phyloP scores from a whole-genome alignment of 2,888 invertebrate genomes.

The Tachystola acroxantha region DNA sequence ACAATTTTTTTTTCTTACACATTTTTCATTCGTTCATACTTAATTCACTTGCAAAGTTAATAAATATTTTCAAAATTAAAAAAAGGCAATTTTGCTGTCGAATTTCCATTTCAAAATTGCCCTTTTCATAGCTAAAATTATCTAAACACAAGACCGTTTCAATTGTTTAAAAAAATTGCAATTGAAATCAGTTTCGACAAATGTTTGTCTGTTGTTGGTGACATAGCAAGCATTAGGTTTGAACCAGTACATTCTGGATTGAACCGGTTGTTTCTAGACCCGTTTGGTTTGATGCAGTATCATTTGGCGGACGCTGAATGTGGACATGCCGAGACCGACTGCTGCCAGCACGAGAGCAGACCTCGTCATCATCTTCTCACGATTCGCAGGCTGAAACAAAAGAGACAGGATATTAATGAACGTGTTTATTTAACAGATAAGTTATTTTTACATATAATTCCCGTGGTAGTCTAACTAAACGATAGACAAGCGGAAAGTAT shows the following conservation, averaged over 20 bases:
- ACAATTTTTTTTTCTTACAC: conserved; percentile 3
- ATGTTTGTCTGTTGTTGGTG: neutral
- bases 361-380: conserved; percentile 76
- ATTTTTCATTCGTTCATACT: neutral
- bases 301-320: conserved; percentile 81
- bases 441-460: neutral
- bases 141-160: too few relatives aligned
- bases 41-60: neutral
- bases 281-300: conserved; percentile 65
- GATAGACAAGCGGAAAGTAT: too few relatives aligned
- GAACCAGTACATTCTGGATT: conserved; percentile 7
- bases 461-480: too few relatives aligned
- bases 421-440: too few relatives aligned
- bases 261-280: conserved; percentile 33
- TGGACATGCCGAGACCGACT: conserved; percentile 78
- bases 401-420: too few relatives aligned
- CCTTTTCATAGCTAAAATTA: neutral
- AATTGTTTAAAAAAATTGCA: too few relatives aligned
- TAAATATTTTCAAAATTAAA: neutral
- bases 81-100: conserved; percentile 5
- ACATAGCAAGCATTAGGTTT: neutral
- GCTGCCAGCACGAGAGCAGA: conserved; percentile 78
- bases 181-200: too few relatives aligned
- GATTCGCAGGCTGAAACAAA: conserved; percentile 63
- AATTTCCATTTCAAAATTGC: conserved; percentile 1